These are phyloP conservation scores for Muntiacus reevesi DNA, from an alignment of 2,113 vertebrate species.

Conservation along the genomic window DNA sequence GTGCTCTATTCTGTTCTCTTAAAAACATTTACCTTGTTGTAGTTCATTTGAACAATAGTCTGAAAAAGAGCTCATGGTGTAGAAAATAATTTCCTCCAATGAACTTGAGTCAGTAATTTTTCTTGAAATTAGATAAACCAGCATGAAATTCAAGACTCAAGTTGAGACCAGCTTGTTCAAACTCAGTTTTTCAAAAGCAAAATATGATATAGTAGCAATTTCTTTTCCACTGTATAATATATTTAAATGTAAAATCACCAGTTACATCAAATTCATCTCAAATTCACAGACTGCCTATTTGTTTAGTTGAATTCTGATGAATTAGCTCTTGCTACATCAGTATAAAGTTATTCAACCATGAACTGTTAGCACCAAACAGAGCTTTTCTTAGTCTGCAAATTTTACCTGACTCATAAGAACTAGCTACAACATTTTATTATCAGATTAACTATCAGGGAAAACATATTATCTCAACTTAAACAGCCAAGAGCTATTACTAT, in stretches of 20 bases:
- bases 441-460: conserved; percentile 56
- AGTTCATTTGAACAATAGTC: conserved; percentile 45
- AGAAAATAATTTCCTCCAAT: conserved; percentile 46
- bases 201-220: conserved; percentile 42
- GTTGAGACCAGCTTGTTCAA: conserved; percentile 40
- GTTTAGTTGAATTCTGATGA: conserved; percentile 12
- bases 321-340: neutral
- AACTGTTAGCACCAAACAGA: conserved; percentile 29
- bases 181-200: conserved; percentile 52
- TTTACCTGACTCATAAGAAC: conserved; percentile 16
- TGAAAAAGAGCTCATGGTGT: conserved; percentile 34
- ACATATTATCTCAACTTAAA: conserved; percentile 50
- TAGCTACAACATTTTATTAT: conserved; percentile 45
- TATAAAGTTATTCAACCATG: conserved; percentile 3
- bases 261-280: conserved; percentile 26
- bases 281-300: neutral
- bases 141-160: neutral
- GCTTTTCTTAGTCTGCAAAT: neutral
- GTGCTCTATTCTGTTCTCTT: conserved; percentile 18
- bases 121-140: conserved; percentile 66
- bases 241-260: conserved; percentile 44
- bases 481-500: conserved; percentile 55
- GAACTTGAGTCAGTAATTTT: conserved; percentile 55
- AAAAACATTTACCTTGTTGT: conserved; percentile 49
- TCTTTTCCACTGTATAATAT: conserved; percentile 21